Percentiles rank a stretch among this genome's conserved stretches.
Evolutionary conservation across 2,113 vertebrate genomes (phyloP).

Genomic region (Gallinago media): DNA sequence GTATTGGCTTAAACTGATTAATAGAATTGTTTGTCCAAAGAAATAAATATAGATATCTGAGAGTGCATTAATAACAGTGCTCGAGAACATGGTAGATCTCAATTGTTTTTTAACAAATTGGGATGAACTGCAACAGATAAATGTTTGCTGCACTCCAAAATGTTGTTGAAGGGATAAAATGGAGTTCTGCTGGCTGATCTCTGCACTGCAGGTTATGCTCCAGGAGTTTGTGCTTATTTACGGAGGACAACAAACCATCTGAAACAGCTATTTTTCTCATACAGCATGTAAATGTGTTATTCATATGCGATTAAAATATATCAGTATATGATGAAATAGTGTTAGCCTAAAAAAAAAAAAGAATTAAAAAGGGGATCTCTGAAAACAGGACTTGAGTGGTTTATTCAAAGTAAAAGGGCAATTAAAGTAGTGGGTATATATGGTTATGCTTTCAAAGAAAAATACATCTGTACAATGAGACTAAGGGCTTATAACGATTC

Average conservation of each 20-base stretch:
- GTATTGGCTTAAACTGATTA: constrained; percentile 10
- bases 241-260: background rate
- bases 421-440: background rate
- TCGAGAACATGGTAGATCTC: background rate
- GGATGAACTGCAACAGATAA: background rate
- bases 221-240: background rate
- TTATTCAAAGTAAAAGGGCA: background rate
- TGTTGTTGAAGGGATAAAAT: background rate
- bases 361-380: background rate
- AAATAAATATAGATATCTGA: constrained; percentile 27
- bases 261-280: background rate
- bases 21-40: constrained; percentile 24
- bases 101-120: constrained; percentile 23
- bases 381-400: background rate
- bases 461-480: background rate
- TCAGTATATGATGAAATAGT: background rate
- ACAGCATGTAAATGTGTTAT: background rate
- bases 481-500: background rate
- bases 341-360: background rate
- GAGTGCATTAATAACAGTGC: background rate
- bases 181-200: background rate
- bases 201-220: background rate
- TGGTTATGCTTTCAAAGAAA: background rate
- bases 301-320: background rate
- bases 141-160: background rate